phyloP scores from a whole-genome alignment of 2,797 vertebrate species.

The Schizothorax lantsangensis region DNA sequence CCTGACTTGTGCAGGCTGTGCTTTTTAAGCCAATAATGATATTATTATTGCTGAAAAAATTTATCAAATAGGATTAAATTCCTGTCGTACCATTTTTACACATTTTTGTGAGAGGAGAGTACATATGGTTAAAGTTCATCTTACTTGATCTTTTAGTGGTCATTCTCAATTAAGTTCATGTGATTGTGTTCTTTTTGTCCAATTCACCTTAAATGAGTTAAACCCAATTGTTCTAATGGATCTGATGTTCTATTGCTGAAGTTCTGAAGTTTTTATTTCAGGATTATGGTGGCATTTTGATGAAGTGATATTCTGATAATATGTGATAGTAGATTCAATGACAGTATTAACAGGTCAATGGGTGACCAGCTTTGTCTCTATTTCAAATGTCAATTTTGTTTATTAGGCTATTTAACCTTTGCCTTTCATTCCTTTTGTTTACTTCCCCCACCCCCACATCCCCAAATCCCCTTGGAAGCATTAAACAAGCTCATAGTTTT shows the following conservation, averaged over 20 bases:
- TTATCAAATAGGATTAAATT: not conserved
- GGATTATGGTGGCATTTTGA: not conserved
- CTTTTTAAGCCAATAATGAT: not conserved
- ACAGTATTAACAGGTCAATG: not conserved
- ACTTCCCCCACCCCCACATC: not conserved
- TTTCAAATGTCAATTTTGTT: not conserved
- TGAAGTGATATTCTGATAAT: not conserved
- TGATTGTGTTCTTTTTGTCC: not conserved
- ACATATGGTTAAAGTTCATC: not conserved
- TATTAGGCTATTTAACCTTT: not conserved
- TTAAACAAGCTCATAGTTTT: conserved; percentile 51
- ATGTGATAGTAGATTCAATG: not conserved
- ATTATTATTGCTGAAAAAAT: not conserved
- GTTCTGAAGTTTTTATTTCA: not conserved
- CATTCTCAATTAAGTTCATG: not conserved
- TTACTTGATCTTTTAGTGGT: not conserved
- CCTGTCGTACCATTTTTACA: not conserved
- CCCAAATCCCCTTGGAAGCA: not conserved
- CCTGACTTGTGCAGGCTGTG: not conserved
- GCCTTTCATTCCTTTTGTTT: not conserved
- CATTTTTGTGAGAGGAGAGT: not conserved
- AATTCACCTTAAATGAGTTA: conserved; percentile 17
- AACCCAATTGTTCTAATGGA: not conserved
- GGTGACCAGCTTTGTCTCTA: not conserved
- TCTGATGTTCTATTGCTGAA: not conserved